Evolutionary conservation across 2,113 vertebrate genomes (phyloP), one percentile per base, ranked within the genome.

Genomic region (Strigops habroptila): DNA sequence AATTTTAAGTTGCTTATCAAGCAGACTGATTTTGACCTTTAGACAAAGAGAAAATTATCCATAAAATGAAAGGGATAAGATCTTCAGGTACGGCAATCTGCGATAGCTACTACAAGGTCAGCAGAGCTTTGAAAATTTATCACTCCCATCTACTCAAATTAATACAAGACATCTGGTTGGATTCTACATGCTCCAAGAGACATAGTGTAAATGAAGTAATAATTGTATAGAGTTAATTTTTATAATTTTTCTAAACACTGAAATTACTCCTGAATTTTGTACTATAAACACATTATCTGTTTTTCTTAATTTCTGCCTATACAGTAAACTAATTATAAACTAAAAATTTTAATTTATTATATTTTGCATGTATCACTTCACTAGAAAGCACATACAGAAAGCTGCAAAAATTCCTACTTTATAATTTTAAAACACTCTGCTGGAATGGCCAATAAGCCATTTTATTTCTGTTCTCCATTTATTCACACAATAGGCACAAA

Each of bases 1-100:
- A 65, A 90, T 86, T 83, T 95, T 81, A 90, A 94, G 89, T 69
- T 89, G 62, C 46, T 71, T 93, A 85, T 82, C 24, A 33, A 94
- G 84, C 4, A 2, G 68, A 69, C 39, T 63, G 73, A 70, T 81
- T 85, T 43, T 93, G 18, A 92, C 85, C 67, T 83, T 96, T 73
- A 90, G 48, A 46, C 37, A 95, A 76, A 83, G 64, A 86, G 67
- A 94, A 96, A 93, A 89, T 63, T 69, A 64, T 35, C 59, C 55
- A 82, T 82, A 91, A 96, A 96, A 94, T 41, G 57, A 74, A 51
- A 91, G 70, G 74, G 41, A 59, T 86, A 94, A 96, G 69, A 76
- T 84, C 55, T 46, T 91, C 39, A 91, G 77, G 80, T 92, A 75
- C 18, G 71, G 73, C 57, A 95, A 80, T 85, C 73, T 95, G 52